Evolutionary conservation across 2,113 vertebrate species (phyloP).

Genomic region (Ptyas mucosa): DNA sequence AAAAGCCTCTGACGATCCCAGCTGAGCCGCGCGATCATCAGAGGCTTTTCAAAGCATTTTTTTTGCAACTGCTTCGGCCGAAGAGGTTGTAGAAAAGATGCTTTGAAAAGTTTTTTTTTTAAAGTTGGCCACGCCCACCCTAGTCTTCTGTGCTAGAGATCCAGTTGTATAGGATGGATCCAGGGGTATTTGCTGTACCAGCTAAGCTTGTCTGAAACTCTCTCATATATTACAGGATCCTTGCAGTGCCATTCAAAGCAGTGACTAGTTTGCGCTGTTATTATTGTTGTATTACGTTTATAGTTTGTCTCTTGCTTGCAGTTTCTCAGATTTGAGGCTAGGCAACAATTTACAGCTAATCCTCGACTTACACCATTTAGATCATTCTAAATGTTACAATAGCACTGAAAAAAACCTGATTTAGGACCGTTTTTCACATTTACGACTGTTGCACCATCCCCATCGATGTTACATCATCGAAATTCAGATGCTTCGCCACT

Average conservation of each 20-base stretch:
- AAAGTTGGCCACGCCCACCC: too few species aligned
- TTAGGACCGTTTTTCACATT: too few species aligned
- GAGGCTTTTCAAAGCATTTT: too few species aligned
- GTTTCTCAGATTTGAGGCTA: not conserved
- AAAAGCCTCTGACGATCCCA: too few species aligned
- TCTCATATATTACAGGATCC: not conserved
- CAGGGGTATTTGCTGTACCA: not conserved
- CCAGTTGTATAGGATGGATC: not conserved
- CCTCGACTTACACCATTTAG: not conserved
- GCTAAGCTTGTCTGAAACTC: not conserved
- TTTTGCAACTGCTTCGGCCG: too few species aligned
- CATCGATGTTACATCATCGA: too few species aligned
- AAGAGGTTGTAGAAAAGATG: too few species aligned
- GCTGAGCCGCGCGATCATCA: too few species aligned
- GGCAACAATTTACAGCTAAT: not conserved
- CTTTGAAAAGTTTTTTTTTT: too few species aligned
- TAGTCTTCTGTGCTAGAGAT: not conserved
- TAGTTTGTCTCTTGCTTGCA: not conserved
- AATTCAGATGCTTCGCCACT: too few species aligned
- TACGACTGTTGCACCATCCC: too few species aligned
- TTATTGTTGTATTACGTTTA: not conserved
- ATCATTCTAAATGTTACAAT: not conserved
- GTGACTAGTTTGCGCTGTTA: not conserved
- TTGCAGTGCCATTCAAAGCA: not conserved
- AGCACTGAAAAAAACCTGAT: not conserved